Evolutionary conservation across 1,140 invertebrate genomes (phyloP), one percentile per base, ranked within the genome.

Genomic region (Anoplophora glabripennis): DNA sequence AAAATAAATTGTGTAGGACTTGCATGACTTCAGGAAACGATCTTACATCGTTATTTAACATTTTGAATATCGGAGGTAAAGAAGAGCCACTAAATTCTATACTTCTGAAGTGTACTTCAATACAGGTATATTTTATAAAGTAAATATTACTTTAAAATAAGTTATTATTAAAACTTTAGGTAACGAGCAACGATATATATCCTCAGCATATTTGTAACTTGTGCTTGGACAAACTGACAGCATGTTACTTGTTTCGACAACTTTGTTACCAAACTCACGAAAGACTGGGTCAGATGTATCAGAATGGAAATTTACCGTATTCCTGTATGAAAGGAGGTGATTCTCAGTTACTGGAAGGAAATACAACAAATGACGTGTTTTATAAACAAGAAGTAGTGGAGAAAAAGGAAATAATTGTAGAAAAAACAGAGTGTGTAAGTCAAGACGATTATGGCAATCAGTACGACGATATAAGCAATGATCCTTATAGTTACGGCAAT

Each of bases 201-300:
- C 65, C 70, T n/a, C 17, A 41, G 7, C 55, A 63, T 41, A 72
- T 73, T 37, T 73, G 72, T 46, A 52, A 52, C 34, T 51, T 35
- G 21, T 73, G 72, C 42, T 57, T 61, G 47, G 59, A 67, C 46
- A 68, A 71, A 61, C 55, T 72, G 45, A 61, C 48, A 18, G 55
- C 63, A 8, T 65, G 61, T 44, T 70, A 70, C 37, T 58, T 66
- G 49, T 72, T 67, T 38, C 57, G 68, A 41, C 47, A 67, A 41
- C 53, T 63, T n/a, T 72, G 69, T 46, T 46, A 38, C 15, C 51
- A 59, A 40, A 67, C 51, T 44, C 58, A 59, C 48, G 53, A 51
- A 37, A 67, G 40, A 46, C 52, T 42, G 17, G 55, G 12, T 49
- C 53, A 10, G 34, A 12, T 44, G 14, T 66, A 8, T 56, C 53